Base-by-base conservation (phyloP, 2,888 invertebrate species). In the Rhodophaea formosa region DNA sequence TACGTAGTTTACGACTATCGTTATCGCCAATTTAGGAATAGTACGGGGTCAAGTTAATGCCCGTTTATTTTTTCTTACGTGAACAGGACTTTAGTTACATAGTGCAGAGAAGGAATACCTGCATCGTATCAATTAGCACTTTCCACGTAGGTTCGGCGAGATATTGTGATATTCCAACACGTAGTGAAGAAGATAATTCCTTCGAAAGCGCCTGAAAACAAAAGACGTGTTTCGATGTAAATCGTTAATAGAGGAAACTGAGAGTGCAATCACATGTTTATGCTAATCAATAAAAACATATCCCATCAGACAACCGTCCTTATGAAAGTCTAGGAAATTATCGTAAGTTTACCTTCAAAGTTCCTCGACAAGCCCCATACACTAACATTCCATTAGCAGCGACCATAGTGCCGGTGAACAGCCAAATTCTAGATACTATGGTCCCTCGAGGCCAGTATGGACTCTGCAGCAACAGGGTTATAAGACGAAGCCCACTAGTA, bases 71-170 rank as follows among this genome's bases (percentile, higher is more conserved):
- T n/a, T n/a, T n/a, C n/a, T n/a, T n/a, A n/a, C n/a, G n/a, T n/a
- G n/a, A n/a, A n/a, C n/a, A n/a, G n/a, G n/a, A n/a, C n/a, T n/a
- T n/a, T n/a, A n/a, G n/a, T n/a, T 35, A 39, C n/a, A 39, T 12
- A 39, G 39, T 12, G 12, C 12, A 35, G 3, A 5, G 12, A 39
- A 10, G 0, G 12, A 39, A n/a, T 59, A 86, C 92, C 84, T 94
- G 93, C 84, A 94, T 90, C 8, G 82, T 89, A 69, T 94, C 93
- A 63, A 93, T 80, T 3, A 92, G 80, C 17, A 78, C 80, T 70
- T 93, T 94, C 93, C 93, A 93, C 14, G 82, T 80, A 1, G 86
- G 82, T 60, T 93, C 93, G 8, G 83, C 88, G 44, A 93, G 81
- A 67, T 93, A 93, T 64, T 92, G 92, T 29, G 90, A 86, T 77